A percentile compares a stretch with the other conserved stretches of the same genome.
Conservation (phyloP, 2,888 invertebrate genomes). For the Nysson spinosus region DNA sequence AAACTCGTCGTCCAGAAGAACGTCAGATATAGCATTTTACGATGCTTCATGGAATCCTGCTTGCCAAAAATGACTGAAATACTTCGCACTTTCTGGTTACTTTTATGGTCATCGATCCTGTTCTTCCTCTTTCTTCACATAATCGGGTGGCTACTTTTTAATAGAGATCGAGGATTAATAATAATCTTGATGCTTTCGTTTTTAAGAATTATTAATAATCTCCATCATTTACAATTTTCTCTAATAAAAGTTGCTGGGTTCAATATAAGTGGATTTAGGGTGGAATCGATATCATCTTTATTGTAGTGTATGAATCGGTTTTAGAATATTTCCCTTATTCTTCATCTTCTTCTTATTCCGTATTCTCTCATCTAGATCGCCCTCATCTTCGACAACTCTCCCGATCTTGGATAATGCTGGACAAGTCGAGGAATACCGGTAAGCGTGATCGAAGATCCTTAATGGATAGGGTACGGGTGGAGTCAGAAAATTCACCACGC, state of each 20-base stretch:
- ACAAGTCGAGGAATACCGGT: slow-evolving; percentile 11
- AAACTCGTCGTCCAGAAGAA: slow-evolving; percentile 7
- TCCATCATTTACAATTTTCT: no score
- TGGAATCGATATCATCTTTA: no score
- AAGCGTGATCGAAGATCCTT: slow-evolving; percentile 35
- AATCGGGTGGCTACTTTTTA: background rate
- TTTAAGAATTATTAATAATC: no score
- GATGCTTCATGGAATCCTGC: slow-evolving; percentile 53
- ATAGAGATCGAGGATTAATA: no score
- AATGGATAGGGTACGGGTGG: slow-evolving; percentile 17
- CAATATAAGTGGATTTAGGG: no score
- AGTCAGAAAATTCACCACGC: slow-evolving; percentile 30
- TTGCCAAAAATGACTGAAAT: slow-evolving; percentile 18
- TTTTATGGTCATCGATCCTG: slow-evolving; percentile 13
- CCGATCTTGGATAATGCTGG: slow-evolving; percentile 8
- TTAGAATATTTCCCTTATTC: no score
- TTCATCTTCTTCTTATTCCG: no score
- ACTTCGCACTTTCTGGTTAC: slow-evolving; percentile 7
- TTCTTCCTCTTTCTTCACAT: background rate
- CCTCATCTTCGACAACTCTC: slow-evolving; percentile 29
- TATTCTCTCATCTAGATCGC: slow-evolving; percentile 12
- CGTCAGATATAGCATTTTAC: slow-evolving; percentile 61
- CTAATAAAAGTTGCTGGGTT: no score
- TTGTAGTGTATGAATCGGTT: no score
- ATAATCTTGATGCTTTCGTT: no score